phyloP scores from a whole-genome alignment of 92 coral and sea anemone species.

The Epizoanthus fatuus region DNA sequence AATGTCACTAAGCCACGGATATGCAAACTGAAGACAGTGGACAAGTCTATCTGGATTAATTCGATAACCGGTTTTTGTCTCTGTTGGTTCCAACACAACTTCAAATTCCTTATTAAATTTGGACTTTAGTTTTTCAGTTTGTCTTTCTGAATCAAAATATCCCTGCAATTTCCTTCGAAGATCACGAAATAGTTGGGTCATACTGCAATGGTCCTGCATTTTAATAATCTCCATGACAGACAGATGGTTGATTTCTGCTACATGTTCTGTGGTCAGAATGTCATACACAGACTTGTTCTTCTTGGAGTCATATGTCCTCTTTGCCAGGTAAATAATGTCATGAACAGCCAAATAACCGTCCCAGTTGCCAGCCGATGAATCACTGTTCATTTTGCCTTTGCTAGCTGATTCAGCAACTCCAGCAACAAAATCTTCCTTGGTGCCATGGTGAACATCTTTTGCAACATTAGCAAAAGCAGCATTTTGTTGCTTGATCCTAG shows the following conservation, averaged over 20 bases:
- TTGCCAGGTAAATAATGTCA: conserved; percentile 33
- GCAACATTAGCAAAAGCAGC: conserved; percentile 39
- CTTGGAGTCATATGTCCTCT: conserved; percentile 19
- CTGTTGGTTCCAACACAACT: background rate
- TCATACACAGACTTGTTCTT: conserved; percentile 31
- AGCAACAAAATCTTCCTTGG: conserved; percentile 34
- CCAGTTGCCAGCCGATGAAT: background rate
- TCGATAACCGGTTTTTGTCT: too few species aligned
- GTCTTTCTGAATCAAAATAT: conserved; percentile 10
- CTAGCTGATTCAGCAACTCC: conserved; percentile 33
- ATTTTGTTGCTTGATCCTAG: conserved; percentile 26
- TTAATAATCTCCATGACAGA: conserved; percentile 13
- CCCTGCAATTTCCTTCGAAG: conserved; percentile 7
- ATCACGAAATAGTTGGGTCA: conserved; percentile 1
- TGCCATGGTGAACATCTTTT: conserved; percentile 47
- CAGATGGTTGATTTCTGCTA: background rate
- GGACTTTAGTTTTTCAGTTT: too few species aligned
- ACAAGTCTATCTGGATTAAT: conserved; percentile 4
- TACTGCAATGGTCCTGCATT: conserved; percentile 9
- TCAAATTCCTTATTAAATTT: too few species aligned
- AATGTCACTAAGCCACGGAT: conserved; percentile 19
- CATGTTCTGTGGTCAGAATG: background rate
- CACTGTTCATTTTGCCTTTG: conserved; percentile 5
- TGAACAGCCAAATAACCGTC: conserved; percentile 28
- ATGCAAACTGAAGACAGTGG: conserved; percentile 2